These are phyloP conservation scores for Sparus aurata DNA, from an alignment of 2,797 vertebrate species.

Conservation along the genomic window DNA sequence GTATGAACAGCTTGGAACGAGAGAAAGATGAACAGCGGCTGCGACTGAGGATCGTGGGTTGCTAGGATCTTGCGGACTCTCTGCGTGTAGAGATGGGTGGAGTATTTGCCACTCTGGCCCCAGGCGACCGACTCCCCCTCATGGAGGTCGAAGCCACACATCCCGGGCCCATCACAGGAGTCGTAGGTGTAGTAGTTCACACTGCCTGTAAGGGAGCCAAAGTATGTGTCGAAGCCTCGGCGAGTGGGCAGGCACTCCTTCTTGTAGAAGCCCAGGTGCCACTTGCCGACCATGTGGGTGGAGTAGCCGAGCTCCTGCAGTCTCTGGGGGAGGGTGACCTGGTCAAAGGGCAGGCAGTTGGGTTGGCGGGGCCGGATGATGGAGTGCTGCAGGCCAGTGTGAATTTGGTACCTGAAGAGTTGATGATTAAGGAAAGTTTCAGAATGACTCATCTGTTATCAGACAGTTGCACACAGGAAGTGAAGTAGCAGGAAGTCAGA, in stretches of 20 bases:
- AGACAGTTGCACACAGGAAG: background rate
- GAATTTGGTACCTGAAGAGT: conserved; percentile 95
- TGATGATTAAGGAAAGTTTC: conserved; percentile 18
- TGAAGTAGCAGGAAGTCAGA: background rate
- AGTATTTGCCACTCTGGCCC: conserved; percentile 94
- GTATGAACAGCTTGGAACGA: conserved; percentile 98
- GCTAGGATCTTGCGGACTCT: conserved; percentile 94
- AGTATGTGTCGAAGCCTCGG: conserved; percentile 95
- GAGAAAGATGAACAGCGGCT: conserved; percentile 95
- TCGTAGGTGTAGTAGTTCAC: conserved; percentile 97
- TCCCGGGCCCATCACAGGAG: conserved; percentile 93
- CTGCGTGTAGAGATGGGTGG: conserved; percentile 94
- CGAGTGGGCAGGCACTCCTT: conserved; percentile 96
- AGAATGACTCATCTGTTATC: background rate
- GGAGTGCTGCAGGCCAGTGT: conserved; percentile 97
- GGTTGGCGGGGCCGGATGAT: conserved; percentile 97
- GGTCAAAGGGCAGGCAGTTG: conserved; percentile 95
- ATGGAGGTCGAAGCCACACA: conserved; percentile 95
- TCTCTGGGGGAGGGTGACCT: conserved; percentile 94
- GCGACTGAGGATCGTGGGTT: conserved; percentile 84
- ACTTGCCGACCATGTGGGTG: conserved; percentile 99
- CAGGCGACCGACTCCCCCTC: conserved; percentile 95
- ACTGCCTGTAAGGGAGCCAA: conserved; percentile 96
- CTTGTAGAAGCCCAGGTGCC: conserved; percentile 98
- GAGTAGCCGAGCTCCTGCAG: conserved; percentile 95